These are phyloP conservation scores for Nesoenas mayeri DNA, from an alignment of 2,113 vertebrate species.

Conservation along the genomic window DNA sequence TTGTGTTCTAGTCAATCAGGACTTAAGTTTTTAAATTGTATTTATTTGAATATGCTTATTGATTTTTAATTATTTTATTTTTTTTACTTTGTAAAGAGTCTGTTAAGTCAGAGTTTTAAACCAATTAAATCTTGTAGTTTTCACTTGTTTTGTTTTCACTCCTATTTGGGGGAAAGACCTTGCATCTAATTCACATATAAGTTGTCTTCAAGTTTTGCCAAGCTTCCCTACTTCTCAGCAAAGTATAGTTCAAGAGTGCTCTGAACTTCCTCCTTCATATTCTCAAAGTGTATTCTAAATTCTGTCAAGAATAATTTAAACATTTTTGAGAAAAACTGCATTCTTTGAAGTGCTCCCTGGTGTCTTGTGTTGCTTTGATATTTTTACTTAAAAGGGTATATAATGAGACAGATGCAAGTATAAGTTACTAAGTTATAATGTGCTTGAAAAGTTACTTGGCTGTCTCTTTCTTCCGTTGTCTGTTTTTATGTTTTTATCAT, in stretches of 20 bases:
- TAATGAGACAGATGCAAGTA: neutral
- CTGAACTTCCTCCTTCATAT: neutral
- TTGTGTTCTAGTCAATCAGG: neutral
- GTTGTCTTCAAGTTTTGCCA: neutral
- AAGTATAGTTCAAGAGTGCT: neutral
- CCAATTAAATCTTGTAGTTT: neutral
- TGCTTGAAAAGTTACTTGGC: neutral
- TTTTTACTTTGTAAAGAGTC: neutral
- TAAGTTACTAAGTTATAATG: neutral
- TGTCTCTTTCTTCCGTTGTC: neutral
- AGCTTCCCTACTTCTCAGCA: neutral
- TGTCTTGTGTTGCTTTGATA: neutral
- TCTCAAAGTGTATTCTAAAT: neutral
- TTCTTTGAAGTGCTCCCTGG: neutral
- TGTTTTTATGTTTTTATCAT: neutral
- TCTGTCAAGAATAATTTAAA: neutral
- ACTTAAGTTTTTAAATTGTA: neutral
- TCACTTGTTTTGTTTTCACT: neutral
- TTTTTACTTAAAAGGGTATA: neutral
- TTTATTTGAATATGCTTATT: neutral
- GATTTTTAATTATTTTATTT: neutral
- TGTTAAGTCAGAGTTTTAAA: neutral
- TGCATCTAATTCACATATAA: neutral
- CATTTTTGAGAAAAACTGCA: neutral
- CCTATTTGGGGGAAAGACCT: neutral